A percentile compares a stretch with the other conserved stretches of the same genome.
Conservation (phyloP, 2,797 vertebrate species). For the Diplodus sargus region DNA sequence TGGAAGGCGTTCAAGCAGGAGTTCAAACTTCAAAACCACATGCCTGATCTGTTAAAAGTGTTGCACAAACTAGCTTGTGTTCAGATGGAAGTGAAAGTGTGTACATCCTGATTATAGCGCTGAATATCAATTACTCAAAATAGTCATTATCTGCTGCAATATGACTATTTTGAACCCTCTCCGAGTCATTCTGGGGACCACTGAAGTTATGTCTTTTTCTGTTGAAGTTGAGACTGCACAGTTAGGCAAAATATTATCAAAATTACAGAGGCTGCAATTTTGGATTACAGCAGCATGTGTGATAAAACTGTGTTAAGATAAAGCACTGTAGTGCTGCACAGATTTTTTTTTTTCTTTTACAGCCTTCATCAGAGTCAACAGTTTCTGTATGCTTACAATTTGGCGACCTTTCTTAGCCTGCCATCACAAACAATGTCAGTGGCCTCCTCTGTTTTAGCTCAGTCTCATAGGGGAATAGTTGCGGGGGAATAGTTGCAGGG, state of each 20-base stretch:
- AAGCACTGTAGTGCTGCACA: too few relatives aligned
- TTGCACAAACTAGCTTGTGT: not conserved
- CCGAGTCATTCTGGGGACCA: not conserved
- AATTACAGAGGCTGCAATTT: too few relatives aligned
- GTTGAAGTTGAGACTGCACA: too few relatives aligned
- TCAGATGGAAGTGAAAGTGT: not conserved
- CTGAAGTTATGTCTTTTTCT: not conserved
- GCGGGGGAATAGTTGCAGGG: constrained; percentile 1
- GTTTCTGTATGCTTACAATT: not conserved
- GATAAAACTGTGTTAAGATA: too few relatives aligned
- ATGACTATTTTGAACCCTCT: not conserved
- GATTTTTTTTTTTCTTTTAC: too few relatives aligned
- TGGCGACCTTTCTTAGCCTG: not conserved
- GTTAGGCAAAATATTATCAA: too few relatives aligned
- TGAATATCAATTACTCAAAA: not conserved
- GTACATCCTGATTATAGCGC: too few relatives aligned
- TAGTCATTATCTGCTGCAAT: too few relatives aligned
- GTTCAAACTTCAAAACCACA: constrained; percentile 15
- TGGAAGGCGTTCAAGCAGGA: not conserved
- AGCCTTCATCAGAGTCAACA: not conserved
- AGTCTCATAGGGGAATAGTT: constrained; percentile 1
- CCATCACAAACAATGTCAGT: not conserved
- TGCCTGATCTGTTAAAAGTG: not conserved
- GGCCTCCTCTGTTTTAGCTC: constrained; percentile 13
- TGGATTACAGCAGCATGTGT: too few relatives aligned